A percentile compares a stretch with the other conserved stretches of the same genome.
Conservation (phyloP, 1,140 invertebrate species). For the Drosophila jambulina region DNA sequence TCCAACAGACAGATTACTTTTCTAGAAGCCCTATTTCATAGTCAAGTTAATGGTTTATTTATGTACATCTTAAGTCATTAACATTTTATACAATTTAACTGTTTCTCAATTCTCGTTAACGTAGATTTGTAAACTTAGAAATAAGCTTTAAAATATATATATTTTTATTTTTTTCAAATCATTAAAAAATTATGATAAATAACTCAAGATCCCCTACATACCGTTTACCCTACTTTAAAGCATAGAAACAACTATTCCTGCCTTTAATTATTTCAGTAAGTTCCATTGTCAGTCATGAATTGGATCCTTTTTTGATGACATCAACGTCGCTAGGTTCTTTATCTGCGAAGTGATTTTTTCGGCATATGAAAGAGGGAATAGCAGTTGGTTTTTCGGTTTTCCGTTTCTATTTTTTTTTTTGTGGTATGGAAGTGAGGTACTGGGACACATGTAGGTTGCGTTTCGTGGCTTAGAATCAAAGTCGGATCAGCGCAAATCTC, state of each 20-base stretch:
- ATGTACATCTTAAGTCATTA: neutral
- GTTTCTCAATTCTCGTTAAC: neutral
- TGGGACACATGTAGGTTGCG: constrained; percentile 79
- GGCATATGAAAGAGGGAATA: constrained; percentile 26
- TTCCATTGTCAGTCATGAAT: constrained; percentile 22
- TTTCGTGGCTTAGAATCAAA: constrained; percentile 76
- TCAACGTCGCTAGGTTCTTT: constrained; percentile 18
- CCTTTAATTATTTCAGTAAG: neutral
- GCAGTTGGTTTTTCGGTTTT: constrained; percentile 7
- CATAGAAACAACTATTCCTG: neutral
- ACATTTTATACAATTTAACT: neutral
- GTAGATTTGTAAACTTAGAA: neutral
- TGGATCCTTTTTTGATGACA: constrained; percentile 29
- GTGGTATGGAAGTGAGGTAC: constrained; percentile 14
- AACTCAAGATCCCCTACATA: too few species aligned
- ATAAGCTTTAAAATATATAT: neutral
- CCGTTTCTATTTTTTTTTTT: neutral
- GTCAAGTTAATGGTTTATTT: too few species aligned
- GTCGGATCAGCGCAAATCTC: constrained; percentile 81
- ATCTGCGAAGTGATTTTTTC: constrained; percentile 13
- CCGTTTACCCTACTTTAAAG: neutral
- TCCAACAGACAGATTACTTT: too few species aligned
- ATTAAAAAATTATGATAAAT: neutral
- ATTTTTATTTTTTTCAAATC: neutral
- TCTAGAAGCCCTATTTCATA: too few species aligned